Evolutionary conservation across 2,888 invertebrate species (phyloP).

Genomic region (Amphimallon solstitiale): DNA sequence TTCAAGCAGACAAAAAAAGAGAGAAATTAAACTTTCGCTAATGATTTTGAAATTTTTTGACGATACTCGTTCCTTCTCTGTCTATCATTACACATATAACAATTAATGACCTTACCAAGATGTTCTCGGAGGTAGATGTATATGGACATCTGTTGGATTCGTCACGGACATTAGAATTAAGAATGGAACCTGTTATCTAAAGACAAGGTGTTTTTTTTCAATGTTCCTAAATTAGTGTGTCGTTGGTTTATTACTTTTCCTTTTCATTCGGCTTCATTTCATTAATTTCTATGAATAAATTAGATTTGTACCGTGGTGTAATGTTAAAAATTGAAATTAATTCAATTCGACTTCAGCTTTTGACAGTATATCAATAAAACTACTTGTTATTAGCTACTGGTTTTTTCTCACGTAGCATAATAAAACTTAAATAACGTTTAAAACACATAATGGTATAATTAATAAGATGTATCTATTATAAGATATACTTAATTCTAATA

Average conservation of each 20-base stretch:
- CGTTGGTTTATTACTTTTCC: constrained; percentile 10
- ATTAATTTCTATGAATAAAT: background rate
- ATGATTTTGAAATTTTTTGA: constrained; percentile 32
- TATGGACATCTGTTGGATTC: constrained; percentile 23
- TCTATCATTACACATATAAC: constrained; percentile 5
- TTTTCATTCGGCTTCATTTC: background rate
- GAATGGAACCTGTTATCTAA: constrained; percentile 38
- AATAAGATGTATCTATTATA: no score
- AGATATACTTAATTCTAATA: no score
- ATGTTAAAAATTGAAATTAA: background rate
- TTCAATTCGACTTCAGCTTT: no score
- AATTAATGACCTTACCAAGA: constrained; percentile 25
- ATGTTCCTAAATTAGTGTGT: constrained; percentile 18
- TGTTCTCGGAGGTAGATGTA: constrained; percentile 4
- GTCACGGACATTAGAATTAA: constrained; percentile 33
- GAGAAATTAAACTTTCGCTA: constrained; percentile 33
- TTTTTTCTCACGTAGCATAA: no score
- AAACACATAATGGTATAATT: no score
- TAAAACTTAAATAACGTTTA: no score
- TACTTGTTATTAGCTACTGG: no score
- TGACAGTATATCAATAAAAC: no score
- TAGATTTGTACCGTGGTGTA: background rate
- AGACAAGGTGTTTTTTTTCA: constrained; percentile 29
- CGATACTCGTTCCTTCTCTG: background rate
- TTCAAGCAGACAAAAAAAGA: background rate